Evolutionary conservation across 2,888 invertebrate genomes (phyloP).

Genomic region (Geotrupes spiniger): DNA sequence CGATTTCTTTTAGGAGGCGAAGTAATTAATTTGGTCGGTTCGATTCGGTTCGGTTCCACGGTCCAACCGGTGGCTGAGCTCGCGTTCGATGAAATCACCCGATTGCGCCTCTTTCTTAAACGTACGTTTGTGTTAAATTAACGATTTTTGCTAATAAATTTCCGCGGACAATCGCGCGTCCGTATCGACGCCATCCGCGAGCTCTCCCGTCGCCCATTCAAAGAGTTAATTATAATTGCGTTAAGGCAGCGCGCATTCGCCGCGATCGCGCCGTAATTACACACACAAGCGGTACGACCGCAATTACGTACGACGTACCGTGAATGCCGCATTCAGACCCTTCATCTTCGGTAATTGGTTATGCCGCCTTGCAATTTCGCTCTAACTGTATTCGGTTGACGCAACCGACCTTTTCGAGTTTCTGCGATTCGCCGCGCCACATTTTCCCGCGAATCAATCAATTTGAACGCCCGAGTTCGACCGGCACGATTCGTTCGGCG

Average conservation of each 20-base stretch:
- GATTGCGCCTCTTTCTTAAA: too few relatives aligned
- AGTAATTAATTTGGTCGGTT: too few relatives aligned
- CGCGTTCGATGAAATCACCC: too few relatives aligned
- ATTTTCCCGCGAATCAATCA: background rate
- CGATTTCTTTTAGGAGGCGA: too few relatives aligned
- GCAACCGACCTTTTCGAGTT: conserved; percentile 11
- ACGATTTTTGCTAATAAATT: too few relatives aligned
- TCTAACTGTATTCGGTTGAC: conserved; percentile 16
- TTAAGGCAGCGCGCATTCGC: background rate
- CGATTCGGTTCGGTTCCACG: too few relatives aligned
- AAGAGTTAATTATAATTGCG: background rate
- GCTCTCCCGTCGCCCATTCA: background rate
- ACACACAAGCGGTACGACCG: conserved; percentile 2
- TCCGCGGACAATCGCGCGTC: too few relatives aligned
- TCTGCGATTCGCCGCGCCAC: conserved; percentile 9
- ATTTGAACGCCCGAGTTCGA: too few relatives aligned
- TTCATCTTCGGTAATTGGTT: conserved; percentile 19
- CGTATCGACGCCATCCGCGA: background rate
- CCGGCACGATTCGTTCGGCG: too few relatives aligned
- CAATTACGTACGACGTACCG: conserved; percentile 1
- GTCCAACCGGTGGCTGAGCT: too few relatives aligned
- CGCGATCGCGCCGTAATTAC: background rate
- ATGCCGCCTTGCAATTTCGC: conserved; percentile 14
- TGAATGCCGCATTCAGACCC: conserved; percentile 8
- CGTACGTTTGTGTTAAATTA: too few relatives aligned